Percentiles rank a stretch among this genome's conserved stretches.
phyloP scores from a whole-genome alignment of 2,113 vertebrate species.

The Pluvianellus socialis region DNA sequence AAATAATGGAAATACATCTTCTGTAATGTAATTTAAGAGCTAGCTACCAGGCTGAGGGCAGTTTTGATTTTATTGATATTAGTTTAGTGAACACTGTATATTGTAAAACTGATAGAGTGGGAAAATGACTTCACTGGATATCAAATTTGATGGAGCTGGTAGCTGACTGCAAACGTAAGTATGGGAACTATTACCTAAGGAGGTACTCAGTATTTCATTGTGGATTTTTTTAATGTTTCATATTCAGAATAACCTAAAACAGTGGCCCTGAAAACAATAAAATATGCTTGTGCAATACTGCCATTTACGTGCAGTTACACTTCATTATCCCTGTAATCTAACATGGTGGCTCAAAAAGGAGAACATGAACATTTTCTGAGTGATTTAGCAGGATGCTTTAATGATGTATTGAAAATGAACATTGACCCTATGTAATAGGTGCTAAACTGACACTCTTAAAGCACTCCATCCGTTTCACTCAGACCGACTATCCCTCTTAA shows the following conservation, averaged over 20 bases:
- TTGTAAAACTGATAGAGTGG: conserved; percentile 53
- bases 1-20: conserved; percentile 43
- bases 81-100: conserved; percentile 58
- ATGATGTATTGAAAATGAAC: conserved; percentile 76
- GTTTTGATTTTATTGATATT: conserved; percentile 51
- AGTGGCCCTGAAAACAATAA: conserved; percentile 60
- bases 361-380: conserved; percentile 56
- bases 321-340: conserved; percentile 72
- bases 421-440: conserved; percentile 77
- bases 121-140: conserved; percentile 53
- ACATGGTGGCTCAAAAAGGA: conserved; percentile 45
- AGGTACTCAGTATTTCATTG: conserved; percentile 40
- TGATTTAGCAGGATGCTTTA: conserved; percentile 76
- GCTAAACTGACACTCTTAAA: conserved; percentile 74
- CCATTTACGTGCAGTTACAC: conserved; percentile 67
- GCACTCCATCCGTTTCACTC: conserved; percentile 69
- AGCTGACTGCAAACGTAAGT: background rate
- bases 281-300: conserved; percentile 32
- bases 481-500: conserved; percentile 67
- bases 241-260: conserved; percentile 46
- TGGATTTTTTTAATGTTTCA: conserved; percentile 55
- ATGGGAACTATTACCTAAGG: conserved; percentile 8
- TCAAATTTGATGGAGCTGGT: conserved; percentile 27
- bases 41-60: conserved; percentile 16
- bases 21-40: conserved; percentile 26